These are phyloP conservation scores for Centropus unirufus DNA, from an alignment of 2,113 vertebrate genomes.

Conservation along the genomic window DNA sequence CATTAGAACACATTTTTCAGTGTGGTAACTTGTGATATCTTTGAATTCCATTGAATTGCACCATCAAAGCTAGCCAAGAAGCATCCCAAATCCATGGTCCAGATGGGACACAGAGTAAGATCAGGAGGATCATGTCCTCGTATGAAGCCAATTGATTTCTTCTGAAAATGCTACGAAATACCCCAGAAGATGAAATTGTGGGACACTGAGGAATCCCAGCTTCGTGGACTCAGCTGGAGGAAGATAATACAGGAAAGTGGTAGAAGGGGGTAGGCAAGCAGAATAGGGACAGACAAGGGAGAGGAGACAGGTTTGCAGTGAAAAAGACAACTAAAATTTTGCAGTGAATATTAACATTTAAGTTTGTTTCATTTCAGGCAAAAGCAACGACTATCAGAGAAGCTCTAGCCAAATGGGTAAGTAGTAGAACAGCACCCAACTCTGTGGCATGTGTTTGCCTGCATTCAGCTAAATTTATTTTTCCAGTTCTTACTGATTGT, in stretches of 20 bases:
- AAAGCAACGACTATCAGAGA: slow-evolving; percentile 95
- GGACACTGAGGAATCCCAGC: background rate
- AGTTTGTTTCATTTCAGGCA: slow-evolving; percentile 78
- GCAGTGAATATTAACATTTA: background rate
- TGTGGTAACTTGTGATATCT: background rate
- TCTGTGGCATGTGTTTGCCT: background rate
- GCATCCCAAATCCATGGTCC: background rate
- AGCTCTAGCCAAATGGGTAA: slow-evolving; percentile 91
- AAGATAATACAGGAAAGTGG: background rate
- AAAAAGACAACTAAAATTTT: background rate
- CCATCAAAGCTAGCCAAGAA: background rate
- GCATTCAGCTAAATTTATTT: background rate
- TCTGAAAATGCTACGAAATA: background rate
- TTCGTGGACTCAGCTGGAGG: background rate
- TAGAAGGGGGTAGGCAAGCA: background rate
- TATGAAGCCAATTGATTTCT: background rate
- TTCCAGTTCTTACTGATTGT: background rate
- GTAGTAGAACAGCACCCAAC: slow-evolving; percentile 45
- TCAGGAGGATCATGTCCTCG: background rate
- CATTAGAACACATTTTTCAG: background rate
- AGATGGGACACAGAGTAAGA: background rate
- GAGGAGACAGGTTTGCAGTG: background rate
- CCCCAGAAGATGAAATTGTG: background rate
- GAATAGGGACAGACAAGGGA: background rate
- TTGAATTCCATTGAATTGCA: background rate